Evolutionary conservation across 2,113 vertebrate species (phyloP).

Genomic region (Coreoperca whiteheadi): DNA sequence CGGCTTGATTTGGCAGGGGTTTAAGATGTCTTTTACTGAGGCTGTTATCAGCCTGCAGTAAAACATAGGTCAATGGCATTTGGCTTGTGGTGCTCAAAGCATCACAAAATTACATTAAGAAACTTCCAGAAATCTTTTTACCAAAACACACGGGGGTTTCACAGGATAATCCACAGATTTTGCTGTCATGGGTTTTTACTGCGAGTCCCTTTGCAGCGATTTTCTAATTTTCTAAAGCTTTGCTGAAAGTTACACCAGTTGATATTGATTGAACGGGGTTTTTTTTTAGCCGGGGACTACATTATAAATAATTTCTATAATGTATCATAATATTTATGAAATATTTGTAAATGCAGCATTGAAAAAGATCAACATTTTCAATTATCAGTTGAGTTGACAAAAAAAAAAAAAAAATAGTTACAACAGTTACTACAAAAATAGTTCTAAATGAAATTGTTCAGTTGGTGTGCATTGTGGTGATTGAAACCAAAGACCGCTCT

Average conservation of each 20-base stretch:
- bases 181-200: too few relatives aligned
- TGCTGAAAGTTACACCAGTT: too few relatives aligned
- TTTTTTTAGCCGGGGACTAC: too few relatives aligned
- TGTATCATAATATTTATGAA: too few relatives aligned
- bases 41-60: neutral
- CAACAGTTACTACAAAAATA: too few relatives aligned
- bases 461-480: neutral
- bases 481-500: neutral
- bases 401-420: too few relatives aligned
- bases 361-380: neutral
- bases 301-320: too few relatives aligned
- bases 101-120: neutral
- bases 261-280: too few relatives aligned
- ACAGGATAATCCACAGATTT: neutral
- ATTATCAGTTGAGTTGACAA: too few relatives aligned
- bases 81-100: neutral
- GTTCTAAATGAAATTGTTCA: too few relatives aligned
- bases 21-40: neutral
- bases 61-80: neutral
- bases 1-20: neutral
- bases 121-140: neutral
- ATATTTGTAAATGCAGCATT: neutral
- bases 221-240: too few relatives aligned
- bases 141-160: neutral
- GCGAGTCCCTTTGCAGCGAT: too few relatives aligned